Base-by-base conservation (phyloP, 2,113 vertebrate species). In the Carassius gibelio region DNA sequence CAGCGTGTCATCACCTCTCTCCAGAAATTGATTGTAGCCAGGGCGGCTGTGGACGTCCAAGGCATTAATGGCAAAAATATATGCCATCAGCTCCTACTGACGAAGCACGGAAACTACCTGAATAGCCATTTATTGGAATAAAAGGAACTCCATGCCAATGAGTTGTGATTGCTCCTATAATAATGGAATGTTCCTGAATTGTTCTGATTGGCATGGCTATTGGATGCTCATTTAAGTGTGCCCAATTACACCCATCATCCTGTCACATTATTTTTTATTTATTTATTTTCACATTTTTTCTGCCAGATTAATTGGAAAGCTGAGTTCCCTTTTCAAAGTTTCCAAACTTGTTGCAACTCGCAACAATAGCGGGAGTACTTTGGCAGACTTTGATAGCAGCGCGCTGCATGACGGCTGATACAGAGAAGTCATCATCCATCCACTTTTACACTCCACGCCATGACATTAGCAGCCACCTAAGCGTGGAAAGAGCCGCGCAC, bases 121-220 rank as follows among this genome's bases (percentile, higher is more conserved):
- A 85, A 90, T 85, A 78, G 57, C 26, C 76, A 81, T 84, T 87
- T 82, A 81, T 88, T 86, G 78, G 72, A 68, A 84, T 79, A 72
- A 85, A 86, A 80, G 74, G 71, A 80, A 81, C 75, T 85, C 76
- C 72, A 64, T 75, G 64, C 77, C 80, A 85, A 78, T 61, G 71
- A 64, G 76, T 82, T 82, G 82, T 77, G 82, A 86, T 88, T 82
- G 85, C 62, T n/a, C 72, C 38, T 75, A 75, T 74, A 62, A 85
- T 75, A 84, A 87, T 79, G 69, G 38, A 52, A 84, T 45, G 82
- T 69, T 55, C 71, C 21, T 68, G 84, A 86, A 87, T 76, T 81
- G 48, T 23, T 84, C 83, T 88, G 90, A 89, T 87, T 88, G 69
- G 36, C 71, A 72, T 50, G 15, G 85, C 82, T 66, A 81, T 84